Percentiles rank a stretch among this genome's conserved stretches.
phyloP scores from a whole-genome alignment of 1,140 invertebrate species.

The Rhopalosiphum maidis region DNA sequence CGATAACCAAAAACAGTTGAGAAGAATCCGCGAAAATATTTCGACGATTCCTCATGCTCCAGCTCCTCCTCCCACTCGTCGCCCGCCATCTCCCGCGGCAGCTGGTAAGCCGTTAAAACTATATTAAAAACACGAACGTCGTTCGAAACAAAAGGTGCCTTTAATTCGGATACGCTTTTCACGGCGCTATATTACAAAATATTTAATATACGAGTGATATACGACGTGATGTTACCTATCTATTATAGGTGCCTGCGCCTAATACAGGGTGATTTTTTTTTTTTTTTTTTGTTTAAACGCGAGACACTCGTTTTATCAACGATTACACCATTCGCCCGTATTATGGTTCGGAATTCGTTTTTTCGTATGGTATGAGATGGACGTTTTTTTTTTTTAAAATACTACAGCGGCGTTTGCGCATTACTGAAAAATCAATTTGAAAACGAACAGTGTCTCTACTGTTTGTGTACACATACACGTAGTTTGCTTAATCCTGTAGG shows the following conservation, averaged over 20 bases:
- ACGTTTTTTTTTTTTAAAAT: background rate
- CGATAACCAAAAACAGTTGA: background rate
- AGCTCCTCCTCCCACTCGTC: background rate
- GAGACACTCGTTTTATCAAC: background rate
- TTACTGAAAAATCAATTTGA: background rate
- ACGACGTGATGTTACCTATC: background rate
- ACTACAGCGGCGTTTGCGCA: too few species aligned
- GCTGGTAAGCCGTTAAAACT: constrained; percentile 14
- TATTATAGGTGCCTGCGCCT: background rate
- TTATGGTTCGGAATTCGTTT: background rate
- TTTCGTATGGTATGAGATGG: background rate
- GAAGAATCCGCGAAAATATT: background rate
- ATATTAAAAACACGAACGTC: background rate
- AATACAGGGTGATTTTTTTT: background rate
- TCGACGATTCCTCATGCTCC: background rate
- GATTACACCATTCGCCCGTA: background rate
- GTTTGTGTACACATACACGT: too few species aligned
- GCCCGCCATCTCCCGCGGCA: background rate
- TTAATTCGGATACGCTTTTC: background rate
- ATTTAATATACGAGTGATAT: constrained; percentile 3
- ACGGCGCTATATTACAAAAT: background rate
- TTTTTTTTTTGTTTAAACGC: background rate
- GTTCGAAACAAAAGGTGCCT: background rate
- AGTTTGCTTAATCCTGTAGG: too few species aligned
- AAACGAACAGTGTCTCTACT: too few species aligned